Base-by-base conservation (phyloP, 2,113 vertebrate genomes). In the Vimba vimba region DNA sequence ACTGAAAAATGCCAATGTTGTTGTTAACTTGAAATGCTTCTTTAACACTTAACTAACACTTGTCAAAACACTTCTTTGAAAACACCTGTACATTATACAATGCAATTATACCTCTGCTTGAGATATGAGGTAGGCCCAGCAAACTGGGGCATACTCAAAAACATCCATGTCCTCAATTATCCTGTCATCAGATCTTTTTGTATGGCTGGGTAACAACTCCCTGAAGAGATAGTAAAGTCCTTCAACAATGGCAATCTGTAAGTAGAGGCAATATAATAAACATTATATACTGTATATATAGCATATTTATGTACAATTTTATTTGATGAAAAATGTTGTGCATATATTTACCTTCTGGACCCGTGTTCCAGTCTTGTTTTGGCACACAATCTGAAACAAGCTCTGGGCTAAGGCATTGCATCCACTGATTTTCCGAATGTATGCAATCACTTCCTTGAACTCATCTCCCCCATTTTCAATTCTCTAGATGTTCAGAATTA, bases 181-280 rank as follows among this genome's bases (percentile, higher is more conserved):
- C 60, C 81, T 88, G 0, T 84, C 86, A 8, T 60, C 88, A 30
- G 1, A 81, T 12, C 45, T 39, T 57, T 73, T 82, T 66, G 79
- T 77, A 21, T 3, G 85, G 33, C 84, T 81, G 8, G 92, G 91
- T 59, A 94, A 84, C 85, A 94, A 82, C 50, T 92, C 89, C 74
- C 93, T 90, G 79, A 93, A 94, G 45, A 94, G 93, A 9, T 82
- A 12, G 87, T 92, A 94, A 66, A 94, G 74, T 19, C 91, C 91
- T 74, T 94, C 93, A 39, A 93, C 50, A 27, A 94, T 57, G 6
- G 91, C 89, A 43, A 43, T 43, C 43, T 43, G 43, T 43, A 43
- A 43, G 43, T 43, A 43, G 43, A 43, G 43, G 43, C 43, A 43
- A 43, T 43, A 43, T 43, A 43, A 43, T 2, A 43, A 9, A 10